A percentile compares a stretch with the other conserved stretches of the same genome.
Evolutionary conservation across 1,140 invertebrate genomes (phyloP).

Genomic region (Babylonia areolata): DNA sequence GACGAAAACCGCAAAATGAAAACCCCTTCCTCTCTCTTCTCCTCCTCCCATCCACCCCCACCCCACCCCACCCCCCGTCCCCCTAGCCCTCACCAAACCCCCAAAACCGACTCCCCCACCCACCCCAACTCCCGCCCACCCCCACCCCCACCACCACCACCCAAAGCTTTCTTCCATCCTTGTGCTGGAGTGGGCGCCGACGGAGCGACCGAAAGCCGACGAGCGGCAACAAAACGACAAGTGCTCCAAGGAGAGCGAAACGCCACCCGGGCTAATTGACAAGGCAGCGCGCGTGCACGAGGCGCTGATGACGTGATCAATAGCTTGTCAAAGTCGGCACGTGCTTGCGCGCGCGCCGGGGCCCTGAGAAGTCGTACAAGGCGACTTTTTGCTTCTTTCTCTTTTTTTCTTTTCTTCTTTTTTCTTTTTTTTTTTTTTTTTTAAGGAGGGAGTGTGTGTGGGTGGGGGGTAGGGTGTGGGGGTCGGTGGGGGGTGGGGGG

Average conservation of each 20-base stretch:
- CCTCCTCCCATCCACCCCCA: too few relatives aligned
- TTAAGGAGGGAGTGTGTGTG: background rate
- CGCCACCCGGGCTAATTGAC: slow-evolving; percentile 26
- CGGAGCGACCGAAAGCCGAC: slow-evolving; percentile 5
- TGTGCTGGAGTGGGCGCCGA: too few relatives aligned
- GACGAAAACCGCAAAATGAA: slow-evolving; percentile 39
- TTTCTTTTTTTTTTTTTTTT: background rate
- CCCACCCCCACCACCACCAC: too few relatives aligned
- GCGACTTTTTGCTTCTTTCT: background rate
- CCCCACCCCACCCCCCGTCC: too few relatives aligned
- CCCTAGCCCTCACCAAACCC: too few relatives aligned
- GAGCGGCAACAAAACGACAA: slow-evolving; percentile 32
- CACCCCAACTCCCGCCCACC: too few relatives aligned
- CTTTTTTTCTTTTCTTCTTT: background rate
- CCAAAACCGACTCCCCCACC: too few relatives aligned
- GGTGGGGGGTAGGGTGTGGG: background rate
- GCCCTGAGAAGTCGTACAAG: background rate
- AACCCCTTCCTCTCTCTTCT: background rate
- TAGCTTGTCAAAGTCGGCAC: slow-evolving; percentile 26
- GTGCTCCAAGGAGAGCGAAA: slow-evolving; percentile 16
- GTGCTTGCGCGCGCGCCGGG: slow-evolving; percentile 25
- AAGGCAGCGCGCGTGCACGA: slow-evolving; percentile 17
- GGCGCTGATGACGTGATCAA: slow-evolving; percentile 35
- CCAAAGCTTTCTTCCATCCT: too few relatives aligned
- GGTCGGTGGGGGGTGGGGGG: background rate